Evolutionary conservation across 2,888 invertebrate species (phyloP), one percentile per base, ranked within the genome.

Genomic region (Gisinianus flammeolus): DNA sequence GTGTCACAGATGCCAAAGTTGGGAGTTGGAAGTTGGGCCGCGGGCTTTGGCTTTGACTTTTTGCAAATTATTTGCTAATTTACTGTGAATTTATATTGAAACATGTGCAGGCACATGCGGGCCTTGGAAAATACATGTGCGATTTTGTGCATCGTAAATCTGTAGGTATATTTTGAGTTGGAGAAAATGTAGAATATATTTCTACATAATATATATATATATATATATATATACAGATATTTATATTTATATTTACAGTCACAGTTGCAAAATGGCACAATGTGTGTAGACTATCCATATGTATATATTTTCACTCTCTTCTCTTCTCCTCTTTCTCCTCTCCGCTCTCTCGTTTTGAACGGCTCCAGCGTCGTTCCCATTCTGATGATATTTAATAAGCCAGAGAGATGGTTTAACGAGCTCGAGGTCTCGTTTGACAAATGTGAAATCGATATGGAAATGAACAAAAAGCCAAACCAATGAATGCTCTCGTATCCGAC

Each of bases 391-490:
- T 73, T 73, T 73, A 73, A 73, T 73, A 73, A 73, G 73, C 73
- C 35, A n/a, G 70, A 71, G 71, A 62, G 68, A 68, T 73, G 76
- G 71, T 73, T 80, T 78, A 67, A 78, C 66, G 75, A 67, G 64
- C 75, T 76, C 19, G 66, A 76, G 74, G 69, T 72, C 77, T 70
- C 76, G 76, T 80, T 82, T 83, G 83, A 83, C 82, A 82, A 83
- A 83, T 83, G 83, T 71, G 83, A 83, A 83, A 83, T 83, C 83
- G 79, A 83, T 83, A 83, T 76, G 79, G 79, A 82, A 71, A 71
- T 33, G 56, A 69, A 76, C 68, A 76, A 76, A 76, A 69, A 67
- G 24, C 76, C 33, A 12, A 64, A 31, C 3, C n/a, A n/a, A n/a
- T n/a, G n/a, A n/a, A n/a, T n/a, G n/a, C n/a, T n/a, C n/a, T n/a